Conservation (phyloP, 2,797 vertebrate species). For the Enoplosus armatus region DNA sequence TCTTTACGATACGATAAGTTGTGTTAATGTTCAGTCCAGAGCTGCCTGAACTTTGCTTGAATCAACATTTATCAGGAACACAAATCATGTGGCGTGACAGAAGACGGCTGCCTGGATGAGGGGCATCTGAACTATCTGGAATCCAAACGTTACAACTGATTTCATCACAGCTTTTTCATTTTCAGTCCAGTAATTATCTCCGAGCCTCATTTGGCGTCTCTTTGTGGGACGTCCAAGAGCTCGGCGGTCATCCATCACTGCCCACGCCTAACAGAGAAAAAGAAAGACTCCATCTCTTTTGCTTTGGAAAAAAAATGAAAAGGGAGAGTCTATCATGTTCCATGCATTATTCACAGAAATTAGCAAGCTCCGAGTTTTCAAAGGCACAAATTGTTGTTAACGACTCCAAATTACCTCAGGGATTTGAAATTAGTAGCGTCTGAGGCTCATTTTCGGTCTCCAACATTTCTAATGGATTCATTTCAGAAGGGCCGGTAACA, state of each 20-base stretch:
- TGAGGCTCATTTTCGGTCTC: conserved; percentile 64
- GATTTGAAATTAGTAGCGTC: conserved; percentile 65
- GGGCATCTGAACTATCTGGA: too few species aligned
- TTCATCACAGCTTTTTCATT: conserved; percentile 35
- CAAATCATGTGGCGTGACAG: not conserved
- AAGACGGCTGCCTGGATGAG: too few species aligned
- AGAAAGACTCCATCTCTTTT: conserved; percentile 10
- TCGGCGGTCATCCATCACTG: conserved; percentile 28
- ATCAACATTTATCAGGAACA: too few species aligned
- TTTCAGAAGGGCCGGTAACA: conserved; percentile 58
- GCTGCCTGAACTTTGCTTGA: too few species aligned
- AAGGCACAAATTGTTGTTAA: conserved; percentile 73
- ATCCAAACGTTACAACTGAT: conserved; percentile 35
- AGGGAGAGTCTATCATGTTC: conserved; percentile 28
- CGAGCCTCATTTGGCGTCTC: conserved; percentile 32
- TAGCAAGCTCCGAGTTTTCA: conserved; percentile 54
- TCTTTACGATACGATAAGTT: too few species aligned
- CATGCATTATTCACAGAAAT: conserved; percentile 66
- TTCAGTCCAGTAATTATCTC: conserved; percentile 29
- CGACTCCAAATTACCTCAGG: conserved; percentile 63
- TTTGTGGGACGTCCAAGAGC: conserved; percentile 36
- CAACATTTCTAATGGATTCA: conserved; percentile 71
- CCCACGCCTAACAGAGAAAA: not conserved
- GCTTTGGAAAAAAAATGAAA: conserved; percentile 26
- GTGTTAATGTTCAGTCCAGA: too few species aligned